Percentiles rank a stretch among this genome's conserved stretches.
These are phyloP conservation scores for Agraylea sexmaculata DNA, from an alignment of 1,140 invertebrate genomes.

Conservation along the genomic window DNA sequence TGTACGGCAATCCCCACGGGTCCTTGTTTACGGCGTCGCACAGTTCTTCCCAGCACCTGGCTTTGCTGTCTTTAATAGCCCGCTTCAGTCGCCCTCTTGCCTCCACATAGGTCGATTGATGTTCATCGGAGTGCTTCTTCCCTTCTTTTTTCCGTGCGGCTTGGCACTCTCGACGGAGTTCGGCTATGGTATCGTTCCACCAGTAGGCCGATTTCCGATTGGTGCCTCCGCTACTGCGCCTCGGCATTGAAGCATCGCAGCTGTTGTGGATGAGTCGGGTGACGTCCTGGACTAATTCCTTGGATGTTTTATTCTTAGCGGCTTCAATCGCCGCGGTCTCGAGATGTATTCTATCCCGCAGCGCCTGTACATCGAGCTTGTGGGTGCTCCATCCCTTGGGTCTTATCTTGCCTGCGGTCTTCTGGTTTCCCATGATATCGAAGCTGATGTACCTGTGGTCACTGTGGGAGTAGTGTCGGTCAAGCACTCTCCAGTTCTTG, in stretches of 20 bases:
- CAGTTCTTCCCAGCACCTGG: no score
- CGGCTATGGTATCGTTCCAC: conserved; percentile 23
- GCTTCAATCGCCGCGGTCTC: conserved; percentile 4
- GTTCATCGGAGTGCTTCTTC: no score
- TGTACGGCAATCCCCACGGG: no score
- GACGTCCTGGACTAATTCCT: neutral
- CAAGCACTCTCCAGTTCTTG: conserved; percentile 19
- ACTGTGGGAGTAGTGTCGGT: conserved; percentile 22
- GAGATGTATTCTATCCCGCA: conserved; percentile 12
- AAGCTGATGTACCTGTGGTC: conserved; percentile 24
- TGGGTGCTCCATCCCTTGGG: conserved; percentile 9
- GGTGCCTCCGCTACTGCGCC: conserved; percentile 6
- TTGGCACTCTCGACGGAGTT: conserved; percentile 20
- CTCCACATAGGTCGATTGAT: no score
- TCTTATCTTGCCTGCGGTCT: neutral
- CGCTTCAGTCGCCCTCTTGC: no score
- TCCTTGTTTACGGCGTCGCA: no score
- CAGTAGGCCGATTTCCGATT: no score
- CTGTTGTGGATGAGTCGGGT: conserved; percentile 18
- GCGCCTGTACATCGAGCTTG: conserved; percentile 11
- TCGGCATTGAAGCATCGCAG: conserved; percentile 4
- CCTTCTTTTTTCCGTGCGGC: conserved; percentile 11
- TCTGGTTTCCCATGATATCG: neutral
- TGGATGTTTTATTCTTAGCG: neutral
- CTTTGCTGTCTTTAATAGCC: no score